Percentiles rank a stretch among this genome's conserved stretches.
Evolutionary conservation across 1,140 invertebrate genomes (phyloP).

Genomic region (Psilanteris sp.): DNA sequence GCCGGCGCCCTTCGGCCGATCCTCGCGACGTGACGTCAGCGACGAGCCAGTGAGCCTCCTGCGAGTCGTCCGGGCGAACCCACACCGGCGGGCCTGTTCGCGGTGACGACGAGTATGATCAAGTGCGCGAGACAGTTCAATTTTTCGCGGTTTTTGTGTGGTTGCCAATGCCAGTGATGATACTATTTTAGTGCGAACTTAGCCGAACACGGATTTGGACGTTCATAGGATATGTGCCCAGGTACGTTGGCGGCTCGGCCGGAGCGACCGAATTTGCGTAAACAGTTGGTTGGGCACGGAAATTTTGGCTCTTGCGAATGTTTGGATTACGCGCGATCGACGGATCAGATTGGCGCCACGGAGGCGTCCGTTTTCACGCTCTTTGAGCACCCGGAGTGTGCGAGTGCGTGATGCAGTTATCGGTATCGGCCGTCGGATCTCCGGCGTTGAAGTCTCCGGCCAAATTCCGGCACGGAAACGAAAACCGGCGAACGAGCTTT

Average conservation of each 20-base stretch:
- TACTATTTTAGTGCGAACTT: conserved; percentile 55
- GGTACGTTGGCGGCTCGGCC: conserved; percentile 65
- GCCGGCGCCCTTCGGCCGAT: conserved; percentile 3
- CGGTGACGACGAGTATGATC: conserved; percentile 22
- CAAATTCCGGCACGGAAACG: too few relatives aligned
- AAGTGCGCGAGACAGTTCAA: conserved; percentile 58
- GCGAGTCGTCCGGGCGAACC: too few relatives aligned
- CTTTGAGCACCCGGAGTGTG: conserved; percentile 52
- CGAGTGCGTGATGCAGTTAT: conserved; percentile 53
- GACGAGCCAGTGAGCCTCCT: too few relatives aligned
- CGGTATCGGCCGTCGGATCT: conserved; percentile 72
- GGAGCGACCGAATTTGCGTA: neutral
- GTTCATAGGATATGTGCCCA: conserved; percentile 77
- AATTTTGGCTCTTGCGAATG: too few relatives aligned
- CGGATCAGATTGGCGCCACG: conserved; percentile 47
- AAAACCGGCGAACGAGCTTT: too few relatives aligned
- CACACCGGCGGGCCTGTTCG: neutral
- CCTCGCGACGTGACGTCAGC: conserved; percentile 42
- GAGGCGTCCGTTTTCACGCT: conserved; percentile 58
- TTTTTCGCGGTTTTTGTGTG: conserved; percentile 39
- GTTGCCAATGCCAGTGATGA: conserved; percentile 52
- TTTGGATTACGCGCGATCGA: conserved; percentile 42
- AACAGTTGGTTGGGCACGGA: too few relatives aligned
- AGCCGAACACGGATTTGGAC: conserved; percentile 68
- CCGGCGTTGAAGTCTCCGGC: conserved; percentile 72